These are phyloP conservation scores for rat (Rattus norvegicus) DNA, from an alignment of 2,113 vertebrate genomes.

Conservation along the genomic window GRCr8 NC_086021.1:122436001-122436500, in stretches of 20 bases:
- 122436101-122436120: background rate
- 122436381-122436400: background rate
- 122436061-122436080: background rate
- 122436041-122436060: background rate
- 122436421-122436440: background rate
- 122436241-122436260: background rate
- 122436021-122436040: background rate
- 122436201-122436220: background rate
- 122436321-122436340: background rate
- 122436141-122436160: background rate
- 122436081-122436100: background rate
- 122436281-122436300: background rate
- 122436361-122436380: background rate
- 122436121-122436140: background rate
- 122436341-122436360: slow-evolving; percentile 9
- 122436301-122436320: background rate
- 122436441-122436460: background rate
- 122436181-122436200: background rate
- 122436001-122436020: background rate
- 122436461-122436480: background rate
- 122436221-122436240: background rate
- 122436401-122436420: background rate
- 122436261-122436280: slow-evolving; percentile 13
- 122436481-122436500: background rate
- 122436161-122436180: background rate